Evolutionary conservation across 2,113 vertebrate genomes (phyloP), one percentile per base, ranked within the genome.

Genomic region (Actenoides hombroni): DNA sequence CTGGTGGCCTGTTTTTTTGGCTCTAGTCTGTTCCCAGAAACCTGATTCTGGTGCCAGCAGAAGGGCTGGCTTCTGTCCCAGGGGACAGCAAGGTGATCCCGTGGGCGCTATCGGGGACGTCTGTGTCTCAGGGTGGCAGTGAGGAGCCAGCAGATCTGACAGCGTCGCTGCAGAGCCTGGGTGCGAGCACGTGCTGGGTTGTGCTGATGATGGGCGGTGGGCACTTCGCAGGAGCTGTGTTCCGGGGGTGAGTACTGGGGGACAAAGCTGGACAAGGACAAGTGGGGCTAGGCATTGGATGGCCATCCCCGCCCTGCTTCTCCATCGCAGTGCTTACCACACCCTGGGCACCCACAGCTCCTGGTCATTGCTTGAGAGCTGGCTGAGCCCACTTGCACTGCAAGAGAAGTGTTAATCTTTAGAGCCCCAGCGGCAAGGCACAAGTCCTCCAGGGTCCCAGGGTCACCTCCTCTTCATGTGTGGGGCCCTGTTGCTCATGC

Each of bases 121-220:
- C 48, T 92, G 6, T 94, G n/a, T 92, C 25, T 82, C 86, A 97
- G 97, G 92, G 60, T 70, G 79, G 23, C 75, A 13, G 31, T 1
- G 61, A 98, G 95, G 94, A 95, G 40, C 49, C 89, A 7, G 33
- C 1, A 4, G 95, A 99, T 14, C 60, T 98, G 85, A 95, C 88
- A n/a, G 91, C 97, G 0, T 98, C 97, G 10, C 94, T 99, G 68
- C 97, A 96, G 95, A 97, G 91, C 77, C 84, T 99, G 14, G 90
- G 63, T 37, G 95, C 73, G 3, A 89, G 49, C 83, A 97, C 97
- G 0, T 77, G 96, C 69, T 99, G 98, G 97, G 98, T 99, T 71
- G 97, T 99, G 86, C 98, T 99, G 77, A 99, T 99, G 99, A 98
- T 99, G 35, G 99, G 99, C 1, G 99, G 99, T 1, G 99, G 99